Base-by-base conservation (phyloP, 2,888 invertebrate genomes). In the Ceriagrion tenellum region DNA sequence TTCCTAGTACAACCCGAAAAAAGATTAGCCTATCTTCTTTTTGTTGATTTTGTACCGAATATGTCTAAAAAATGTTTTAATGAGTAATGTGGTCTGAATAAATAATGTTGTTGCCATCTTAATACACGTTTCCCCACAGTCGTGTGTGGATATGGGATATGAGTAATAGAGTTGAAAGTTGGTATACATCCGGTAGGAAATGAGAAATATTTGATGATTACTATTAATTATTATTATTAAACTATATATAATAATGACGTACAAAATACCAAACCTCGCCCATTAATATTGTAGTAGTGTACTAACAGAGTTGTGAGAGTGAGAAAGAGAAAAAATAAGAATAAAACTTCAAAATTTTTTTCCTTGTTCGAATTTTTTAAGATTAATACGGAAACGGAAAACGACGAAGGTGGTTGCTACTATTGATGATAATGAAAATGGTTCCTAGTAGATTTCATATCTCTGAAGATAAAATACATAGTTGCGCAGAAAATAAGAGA, bases 371-470 rank as follows among this genome's bases (percentile, higher is more conserved):
- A 95, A 95, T 95, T 95, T 95, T 96, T 95, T 95, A 40, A 91
- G 55, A 93, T 69, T 69, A 69, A n/a, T 93, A 69, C 16, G 69
- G 93, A 93, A 95, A 40, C n/a, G 55, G 40, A 90, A 81, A 55
- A 95, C 59, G 59, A 59, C 55, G 81, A 95, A 35, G n/a, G 89
- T 89, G 89, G 30, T 89, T 55, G 74, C 95, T 88, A 81, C 40
- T 95, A 81, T 95, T 95, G 56, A 89, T 95, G 90, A 56, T 90
- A 69, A 95, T 30, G 95, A 96, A 95, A 95, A 96, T 96, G 96
- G 97, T 97, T 97, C 97, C 97, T 97, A 97, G 96, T 97, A 97
- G 97, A 97, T 97, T 97, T 97, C 97, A 97, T 97, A 97, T 97
- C 97, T 97, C 96, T 96, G 95, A 96, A 96, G 95, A 96, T 95